phyloP scores from a whole-genome alignment of 1,140 invertebrate genomes.

The Lepidurus arcticus region DNA sequence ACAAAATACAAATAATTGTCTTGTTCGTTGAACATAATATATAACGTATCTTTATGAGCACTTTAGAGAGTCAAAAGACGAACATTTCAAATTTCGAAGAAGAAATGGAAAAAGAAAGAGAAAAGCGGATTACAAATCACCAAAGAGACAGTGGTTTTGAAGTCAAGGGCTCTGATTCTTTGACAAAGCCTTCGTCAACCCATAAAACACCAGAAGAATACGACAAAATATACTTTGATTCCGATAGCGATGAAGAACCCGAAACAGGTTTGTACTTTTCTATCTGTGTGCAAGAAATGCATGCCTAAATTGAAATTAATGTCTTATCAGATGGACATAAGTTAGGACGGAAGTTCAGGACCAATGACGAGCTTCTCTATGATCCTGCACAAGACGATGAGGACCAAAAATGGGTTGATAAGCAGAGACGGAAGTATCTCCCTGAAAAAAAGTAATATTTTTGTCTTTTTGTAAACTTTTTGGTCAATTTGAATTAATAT shows the following conservation, averaged over 20 bases:
- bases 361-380: slow-evolving; percentile 54
- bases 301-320: slow-evolving; percentile 13
- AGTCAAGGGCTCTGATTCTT: neutral
- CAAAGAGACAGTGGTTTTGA: slow-evolving; percentile 22
- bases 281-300: slow-evolving; percentile 5
- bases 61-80: neutral
- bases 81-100: slow-evolving; percentile 30
- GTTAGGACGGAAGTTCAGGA: slow-evolving; percentile 37
- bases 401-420: slow-evolving; percentile 54
- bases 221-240: slow-evolving; percentile 51
- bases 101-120: slow-evolving; percentile 32
- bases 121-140: slow-evolving; percentile 8
- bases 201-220: slow-evolving; percentile 39
- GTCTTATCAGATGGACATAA: slow-evolving; percentile 30
- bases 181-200: neutral
- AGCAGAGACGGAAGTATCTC: slow-evolving; percentile 43
- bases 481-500: neutral
- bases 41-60: neutral
- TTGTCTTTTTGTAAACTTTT: neutral
- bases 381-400: slow-evolving; percentile 55
- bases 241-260: slow-evolving; percentile 46
- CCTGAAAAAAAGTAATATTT: neutral
- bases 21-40: neutral
- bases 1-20: neutral
- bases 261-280: slow-evolving; percentile 34